These are phyloP conservation scores for Vireo griseus DNA, from an alignment of 2,797 vertebrate species.

Conservation along the genomic window DNA sequence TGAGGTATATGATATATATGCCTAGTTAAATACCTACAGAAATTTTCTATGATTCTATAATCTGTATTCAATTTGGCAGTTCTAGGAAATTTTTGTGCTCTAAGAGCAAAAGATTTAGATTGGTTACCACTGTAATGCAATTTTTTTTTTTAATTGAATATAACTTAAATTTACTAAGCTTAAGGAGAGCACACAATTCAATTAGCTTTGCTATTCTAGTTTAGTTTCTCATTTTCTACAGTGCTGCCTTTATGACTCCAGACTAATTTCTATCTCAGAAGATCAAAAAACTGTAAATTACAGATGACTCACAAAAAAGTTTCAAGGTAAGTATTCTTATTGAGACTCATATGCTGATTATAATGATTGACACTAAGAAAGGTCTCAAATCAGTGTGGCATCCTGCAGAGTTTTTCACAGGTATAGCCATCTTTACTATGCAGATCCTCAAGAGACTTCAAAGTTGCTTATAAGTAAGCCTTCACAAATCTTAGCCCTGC, in stretches of 20 bases:
- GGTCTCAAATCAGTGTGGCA: neutral
- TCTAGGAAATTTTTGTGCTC: neutral
- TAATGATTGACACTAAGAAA: neutral
- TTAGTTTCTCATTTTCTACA: neutral
- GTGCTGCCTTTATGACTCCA: neutral
- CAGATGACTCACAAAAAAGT: neutral
- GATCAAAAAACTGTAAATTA: neutral
- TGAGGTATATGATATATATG: neutral
- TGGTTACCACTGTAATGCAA: neutral
- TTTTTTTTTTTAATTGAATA: neutral
- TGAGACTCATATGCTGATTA: neutral
- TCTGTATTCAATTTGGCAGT: neutral
- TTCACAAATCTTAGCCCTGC: neutral
- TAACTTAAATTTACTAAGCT: neutral
- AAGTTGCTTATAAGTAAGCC: neutral
- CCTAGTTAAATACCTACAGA: neutral
- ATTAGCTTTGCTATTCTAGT: neutral
- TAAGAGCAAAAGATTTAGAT: neutral
- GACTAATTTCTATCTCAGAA: neutral
- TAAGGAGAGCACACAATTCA: neutral
- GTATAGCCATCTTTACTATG: neutral
- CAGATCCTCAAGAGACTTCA: neutral
- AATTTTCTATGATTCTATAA: neutral
- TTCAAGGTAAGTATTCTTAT: neutral
- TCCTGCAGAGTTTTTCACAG: neutral